Percentiles rank a stretch among this genome's conserved stretches.
These are phyloP conservation scores for Anoplophora glabripennis DNA, from an alignment of 1,140 invertebrate genomes.

Conservation along the genomic window DNA sequence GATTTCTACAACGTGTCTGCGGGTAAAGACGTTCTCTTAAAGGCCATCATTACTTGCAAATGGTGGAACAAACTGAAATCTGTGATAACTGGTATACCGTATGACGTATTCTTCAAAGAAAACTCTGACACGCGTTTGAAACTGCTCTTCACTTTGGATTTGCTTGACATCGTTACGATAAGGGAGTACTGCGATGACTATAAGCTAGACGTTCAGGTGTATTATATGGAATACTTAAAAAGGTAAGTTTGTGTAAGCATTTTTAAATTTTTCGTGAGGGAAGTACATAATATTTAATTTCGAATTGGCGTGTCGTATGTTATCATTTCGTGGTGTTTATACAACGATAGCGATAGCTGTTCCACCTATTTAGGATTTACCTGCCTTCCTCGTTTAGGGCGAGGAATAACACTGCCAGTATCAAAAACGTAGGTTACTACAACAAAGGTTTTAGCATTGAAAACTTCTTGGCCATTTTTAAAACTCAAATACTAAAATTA, in stretches of 20 bases:
- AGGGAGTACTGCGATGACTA: conserved; percentile 39
- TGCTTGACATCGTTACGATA: conserved; percentile 23
- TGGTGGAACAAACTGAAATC: conserved; percentile 36
- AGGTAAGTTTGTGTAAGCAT: conserved; percentile 21
- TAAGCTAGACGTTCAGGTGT: conserved; percentile 28
- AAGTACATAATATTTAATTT: too few species aligned
- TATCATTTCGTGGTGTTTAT: too few species aligned
- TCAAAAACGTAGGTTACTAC: too few species aligned
- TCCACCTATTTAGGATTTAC: too few species aligned
- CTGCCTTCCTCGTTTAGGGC: too few species aligned
- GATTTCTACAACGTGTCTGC: conserved; percentile 13
- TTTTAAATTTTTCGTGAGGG: not conserved
- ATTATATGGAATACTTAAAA: conserved; percentile 33
- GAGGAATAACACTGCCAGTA: too few species aligned
- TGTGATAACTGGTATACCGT: conserved; percentile 17
- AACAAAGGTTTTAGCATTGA: too few species aligned
- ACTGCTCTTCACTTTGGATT: conserved; percentile 24
- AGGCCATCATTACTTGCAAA: conserved; percentile 18
- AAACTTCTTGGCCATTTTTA: too few species aligned
- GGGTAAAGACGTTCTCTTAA: conserved; percentile 7
- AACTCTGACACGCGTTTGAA: conserved; percentile 26
- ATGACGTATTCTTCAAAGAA: conserved; percentile 30
- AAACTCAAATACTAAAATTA: too few species aligned
- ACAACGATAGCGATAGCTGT: too few species aligned
- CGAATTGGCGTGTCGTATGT: too few species aligned